Evolutionary conservation across 2,797 vertebrate species (phyloP).

Genomic region (Babyrousa celebensis): DNA sequence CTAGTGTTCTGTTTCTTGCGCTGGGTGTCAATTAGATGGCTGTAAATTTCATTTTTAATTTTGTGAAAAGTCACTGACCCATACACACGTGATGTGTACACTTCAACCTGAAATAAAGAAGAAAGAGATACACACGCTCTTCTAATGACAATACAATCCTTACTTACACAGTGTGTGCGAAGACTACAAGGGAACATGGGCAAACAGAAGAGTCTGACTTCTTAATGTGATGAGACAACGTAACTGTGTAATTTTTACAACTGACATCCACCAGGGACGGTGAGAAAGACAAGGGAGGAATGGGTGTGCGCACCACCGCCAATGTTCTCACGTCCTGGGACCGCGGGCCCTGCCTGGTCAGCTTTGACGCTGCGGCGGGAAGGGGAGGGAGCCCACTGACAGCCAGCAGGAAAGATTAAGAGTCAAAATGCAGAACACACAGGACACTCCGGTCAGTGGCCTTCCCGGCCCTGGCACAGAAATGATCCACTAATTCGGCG

Average conservation of each 20-base stretch:
- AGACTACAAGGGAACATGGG: neutral
- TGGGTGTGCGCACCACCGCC: neutral
- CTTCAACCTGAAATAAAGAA: conserved; percentile 43
- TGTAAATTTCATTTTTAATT: conserved; percentile 54
- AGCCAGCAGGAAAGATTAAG: neutral
- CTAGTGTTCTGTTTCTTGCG: conserved; percentile 33
- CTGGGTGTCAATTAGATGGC: neutral
- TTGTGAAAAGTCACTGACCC: conserved; percentile 54
- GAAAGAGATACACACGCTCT: neutral
- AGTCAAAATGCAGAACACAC: neutral
- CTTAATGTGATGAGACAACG: neutral
- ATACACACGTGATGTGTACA: neutral
- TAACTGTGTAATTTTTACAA: conserved; percentile 20
- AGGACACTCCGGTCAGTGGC: neutral
- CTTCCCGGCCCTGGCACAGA: neutral
- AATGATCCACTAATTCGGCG: conserved; percentile 8
- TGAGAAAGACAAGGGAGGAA: conserved; percentile 11
- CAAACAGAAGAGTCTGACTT: conserved; percentile 15
- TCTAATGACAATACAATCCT: conserved; percentile 13
- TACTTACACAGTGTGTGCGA: neutral
- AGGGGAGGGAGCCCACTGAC: neutral
- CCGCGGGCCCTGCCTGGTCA: neutral
- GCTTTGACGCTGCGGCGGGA: neutral
- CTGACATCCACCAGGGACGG: neutral
- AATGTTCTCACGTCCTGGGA: neutral